Evolutionary conservation across 92 coral and sea anemone genomes (phyloP).

Genomic region (Zoanthus gigantus): DNA sequence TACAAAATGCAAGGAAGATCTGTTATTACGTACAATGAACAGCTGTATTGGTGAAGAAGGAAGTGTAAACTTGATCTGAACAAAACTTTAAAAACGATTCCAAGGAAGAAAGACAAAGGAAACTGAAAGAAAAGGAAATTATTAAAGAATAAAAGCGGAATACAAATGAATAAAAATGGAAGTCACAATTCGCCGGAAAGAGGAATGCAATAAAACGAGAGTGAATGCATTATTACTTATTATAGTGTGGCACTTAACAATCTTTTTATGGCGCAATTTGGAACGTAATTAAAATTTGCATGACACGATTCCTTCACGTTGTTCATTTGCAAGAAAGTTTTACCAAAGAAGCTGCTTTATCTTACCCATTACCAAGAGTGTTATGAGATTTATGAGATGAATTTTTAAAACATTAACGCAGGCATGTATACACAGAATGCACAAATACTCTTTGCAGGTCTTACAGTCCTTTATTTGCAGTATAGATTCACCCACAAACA

Average conservation of each 20-base stretch:
- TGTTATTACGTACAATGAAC: neutral
- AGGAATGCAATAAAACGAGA: neutral
- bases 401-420: slow-evolving; percentile 38
- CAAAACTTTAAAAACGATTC: neutral
- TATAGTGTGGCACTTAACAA: neutral
- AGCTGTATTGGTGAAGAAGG: neutral
- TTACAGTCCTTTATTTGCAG: slow-evolving; percentile 47
- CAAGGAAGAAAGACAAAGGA: neutral
- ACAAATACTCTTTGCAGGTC: slow-evolving; percentile 10
- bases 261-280: neutral
- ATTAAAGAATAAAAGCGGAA: neutral
- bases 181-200: neutral
- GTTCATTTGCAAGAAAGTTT: neutral
- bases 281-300: slow-evolving; percentile 1
- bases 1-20: neutral
- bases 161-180: slow-evolving; percentile 1
- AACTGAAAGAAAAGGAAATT: neutral
- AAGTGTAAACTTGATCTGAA: neutral
- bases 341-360: slow-evolving; percentile 6
- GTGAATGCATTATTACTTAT: neutral
- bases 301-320: neutral
- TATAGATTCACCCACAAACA: slow-evolving; percentile 43
- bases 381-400: slow-evolving; percentile 25
- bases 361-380: slow-evolving; percentile 8
- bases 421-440: neutral